A percentile compares a stretch with the other conserved stretches of the same genome.
Evolutionary conservation across 2,797 vertebrate species (phyloP).

Genomic region (Lepidocolaptes lacrymiger): DNA sequence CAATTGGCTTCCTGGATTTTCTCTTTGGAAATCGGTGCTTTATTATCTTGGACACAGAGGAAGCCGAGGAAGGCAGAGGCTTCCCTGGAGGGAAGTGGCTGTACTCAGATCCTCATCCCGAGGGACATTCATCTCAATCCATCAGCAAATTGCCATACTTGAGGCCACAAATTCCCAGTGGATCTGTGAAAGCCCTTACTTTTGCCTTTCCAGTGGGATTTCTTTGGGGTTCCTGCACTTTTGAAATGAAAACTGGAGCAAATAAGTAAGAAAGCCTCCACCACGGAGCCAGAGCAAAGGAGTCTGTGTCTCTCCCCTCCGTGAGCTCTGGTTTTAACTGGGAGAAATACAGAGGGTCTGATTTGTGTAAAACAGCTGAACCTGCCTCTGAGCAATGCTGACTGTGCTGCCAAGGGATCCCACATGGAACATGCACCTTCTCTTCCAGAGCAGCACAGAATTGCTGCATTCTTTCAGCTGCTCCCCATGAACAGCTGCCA

Average conservation of each 20-base stretch:
- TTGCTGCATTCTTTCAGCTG: neutral
- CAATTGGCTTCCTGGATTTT: constrained; percentile 56
- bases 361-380: neutral
- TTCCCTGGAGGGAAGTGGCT: constrained; percentile 25
- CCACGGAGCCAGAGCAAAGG: neutral
- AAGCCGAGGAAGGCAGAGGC: constrained; percentile 5
- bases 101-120: neutral
- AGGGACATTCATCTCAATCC: constrained; percentile 5
- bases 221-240: neutral
- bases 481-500: neutral
- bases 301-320: neutral
- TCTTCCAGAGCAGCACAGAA: neutral
- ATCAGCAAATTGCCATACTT: neutral
- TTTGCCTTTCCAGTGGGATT: neutral
- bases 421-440: neutral
- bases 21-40: constrained; percentile 16
- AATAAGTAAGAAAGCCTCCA: neutral
- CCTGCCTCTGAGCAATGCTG: neutral
- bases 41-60: constrained; percentile 25
- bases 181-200: neutral
- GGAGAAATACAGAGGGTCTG: neutral
- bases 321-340: neutral
- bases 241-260: neutral
- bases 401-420: neutral
- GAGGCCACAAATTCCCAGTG: neutral